Evolutionary conservation across 2,113 vertebrate species (phyloP).

Genomic region (Sinosuthora webbiana): DNA sequence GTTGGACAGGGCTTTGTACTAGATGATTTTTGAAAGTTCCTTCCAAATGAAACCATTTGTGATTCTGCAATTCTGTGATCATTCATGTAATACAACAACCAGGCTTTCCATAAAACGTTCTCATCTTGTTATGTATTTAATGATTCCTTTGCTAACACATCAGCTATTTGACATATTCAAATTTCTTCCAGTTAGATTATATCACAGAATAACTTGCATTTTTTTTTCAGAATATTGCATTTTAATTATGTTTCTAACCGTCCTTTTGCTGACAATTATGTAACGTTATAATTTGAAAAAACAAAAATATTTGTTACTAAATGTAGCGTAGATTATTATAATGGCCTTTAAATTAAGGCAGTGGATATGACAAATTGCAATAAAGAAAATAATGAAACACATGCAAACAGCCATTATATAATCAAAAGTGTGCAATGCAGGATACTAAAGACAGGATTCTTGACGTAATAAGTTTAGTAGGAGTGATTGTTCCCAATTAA

Average conservation of each 20-base stretch:
- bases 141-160: background rate
- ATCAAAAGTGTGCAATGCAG: background rate
- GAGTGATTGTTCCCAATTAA: background rate
- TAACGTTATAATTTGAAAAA: background rate
- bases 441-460: background rate
- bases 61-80: background rate
- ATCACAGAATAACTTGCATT: background rate
- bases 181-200: background rate
- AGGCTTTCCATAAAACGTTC: background rate
- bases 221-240: background rate
- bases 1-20: background rate
- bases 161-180: background rate
- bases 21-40: background rate
- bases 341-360: background rate
- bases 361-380: background rate
- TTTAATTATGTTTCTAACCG: background rate
- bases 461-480: background rate
- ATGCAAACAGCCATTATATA: fast-evolving
- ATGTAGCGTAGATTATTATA: background rate
- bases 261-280: background rate
- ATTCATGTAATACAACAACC: background rate
- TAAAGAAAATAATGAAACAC: background rate
- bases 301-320: background rate
- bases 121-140: background rate
- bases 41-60: background rate